A percentile compares a stretch with the other conserved stretches of the same genome.
These are phyloP conservation scores for Furcula furcula DNA, from an alignment of 2,888 invertebrate species.

Conservation along the genomic window DNA sequence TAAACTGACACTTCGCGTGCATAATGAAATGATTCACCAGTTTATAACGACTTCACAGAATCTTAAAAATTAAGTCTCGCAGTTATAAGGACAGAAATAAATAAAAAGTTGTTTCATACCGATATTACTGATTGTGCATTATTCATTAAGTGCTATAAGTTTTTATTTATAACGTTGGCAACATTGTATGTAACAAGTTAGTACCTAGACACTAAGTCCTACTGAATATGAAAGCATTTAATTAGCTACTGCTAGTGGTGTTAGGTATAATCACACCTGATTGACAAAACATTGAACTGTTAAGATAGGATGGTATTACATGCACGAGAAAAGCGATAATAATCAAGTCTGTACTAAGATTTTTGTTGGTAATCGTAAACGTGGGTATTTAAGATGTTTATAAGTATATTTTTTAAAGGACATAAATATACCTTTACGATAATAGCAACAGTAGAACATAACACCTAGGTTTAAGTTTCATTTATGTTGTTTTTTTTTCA, in stretches of 20 bases:
- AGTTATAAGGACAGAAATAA: background rate
- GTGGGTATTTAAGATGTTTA: too few species aligned
- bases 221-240: too few species aligned
- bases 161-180: background rate
- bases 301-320: background rate
- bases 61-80: background rate
- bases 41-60: conserved; percentile 24
- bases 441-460: too few species aligned
- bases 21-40: conserved; percentile 74
- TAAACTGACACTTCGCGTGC: conserved; percentile 72
- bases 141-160: background rate
- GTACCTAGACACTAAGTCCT: too few species aligned
- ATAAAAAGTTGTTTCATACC: background rate
- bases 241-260: background rate
- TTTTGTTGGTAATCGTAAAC: too few species aligned
- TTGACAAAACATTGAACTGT: too few species aligned
- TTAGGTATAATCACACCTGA: too few species aligned
- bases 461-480: too few species aligned
- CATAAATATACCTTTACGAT: too few species aligned
- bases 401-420: too few species aligned
- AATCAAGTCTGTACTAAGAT: background rate
- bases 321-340: conserved; percentile 1
- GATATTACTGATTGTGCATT: background rate
- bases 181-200: background rate
- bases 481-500: too few species aligned